phyloP scores from a whole-genome alignment of 2,797 vertebrate species.

The Forpus xanthops region DNA sequence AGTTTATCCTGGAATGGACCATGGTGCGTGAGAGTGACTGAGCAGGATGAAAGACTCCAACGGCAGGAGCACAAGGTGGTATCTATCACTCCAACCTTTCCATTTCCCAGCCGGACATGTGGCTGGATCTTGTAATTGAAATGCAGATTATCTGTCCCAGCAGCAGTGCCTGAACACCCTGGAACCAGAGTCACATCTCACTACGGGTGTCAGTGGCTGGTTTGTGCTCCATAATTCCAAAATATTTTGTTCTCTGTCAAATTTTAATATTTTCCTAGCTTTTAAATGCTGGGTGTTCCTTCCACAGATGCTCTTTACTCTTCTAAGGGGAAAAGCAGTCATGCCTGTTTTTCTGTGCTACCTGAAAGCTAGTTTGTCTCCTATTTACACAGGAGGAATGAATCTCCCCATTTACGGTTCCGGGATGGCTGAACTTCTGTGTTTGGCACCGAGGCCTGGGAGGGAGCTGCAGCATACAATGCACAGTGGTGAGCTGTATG shows the following conservation, averaged over 20 bases:
- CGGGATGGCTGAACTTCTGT: background rate
- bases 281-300: background rate
- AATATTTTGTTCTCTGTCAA: conserved; percentile 13
- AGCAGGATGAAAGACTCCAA: conserved; percentile 35
- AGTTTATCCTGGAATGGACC: conserved; percentile 39
- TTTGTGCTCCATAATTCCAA: background rate
- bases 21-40: conserved; percentile 1
- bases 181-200: conserved; percentile 30
- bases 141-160: conserved; percentile 61
- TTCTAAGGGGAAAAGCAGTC: background rate
- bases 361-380: background rate
- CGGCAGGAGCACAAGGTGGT: conserved; percentile 30
- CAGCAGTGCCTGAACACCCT: conserved; percentile 47
- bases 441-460: background rate
- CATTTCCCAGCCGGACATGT: conserved; percentile 56
- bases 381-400: background rate
- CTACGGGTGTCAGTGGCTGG: background rate
- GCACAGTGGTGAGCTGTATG: background rate
- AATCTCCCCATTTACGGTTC: conserved; percentile 1
- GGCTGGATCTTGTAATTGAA: conserved; percentile 61
- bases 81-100: conserved; percentile 57
- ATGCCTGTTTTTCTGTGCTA: background rate
- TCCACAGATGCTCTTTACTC: background rate
- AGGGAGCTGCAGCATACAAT: background rate
- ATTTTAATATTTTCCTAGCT: background rate